Evolutionary conservation across 1,140 invertebrate species (phyloP), one percentile per base, ranked within the genome.

Genomic region (Adelges cooleyi): DNA sequence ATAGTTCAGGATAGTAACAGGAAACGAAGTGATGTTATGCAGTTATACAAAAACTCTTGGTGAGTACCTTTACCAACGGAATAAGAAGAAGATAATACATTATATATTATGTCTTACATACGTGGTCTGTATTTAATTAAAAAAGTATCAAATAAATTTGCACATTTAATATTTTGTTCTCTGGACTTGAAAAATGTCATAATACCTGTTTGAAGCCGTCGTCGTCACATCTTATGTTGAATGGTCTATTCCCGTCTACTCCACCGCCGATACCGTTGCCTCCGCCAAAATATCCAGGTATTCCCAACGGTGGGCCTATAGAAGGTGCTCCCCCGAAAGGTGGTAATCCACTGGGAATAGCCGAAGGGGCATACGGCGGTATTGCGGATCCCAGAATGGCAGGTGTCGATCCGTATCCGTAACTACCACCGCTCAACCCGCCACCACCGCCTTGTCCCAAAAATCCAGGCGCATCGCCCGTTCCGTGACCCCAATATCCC

Each of bases 171-270:
- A 23, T 50, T 25, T 23, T 23, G 4, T 15, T 6, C 4, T 17
- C 15, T 48, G 5, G 44, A 40, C 44, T 48, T 48, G 8, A 48
- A 48, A 40, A 40, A 42, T 65, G 15, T 25, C 10, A n/a, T n/a
- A n/a, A 36, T 54, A 74, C 73, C 69, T 89, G 87, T 72, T 86
- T 85, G 71, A 89, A 90, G 71, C 82, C 85, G 68, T 89, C 87
- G 40, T 88, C 86, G 69, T 90, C 87, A 72, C 88, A 90, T 44
- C 83, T 75, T 2, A 82, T 69, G 10, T 71, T 68, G 77, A 52
- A 74, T 2, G 75, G 76, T 69, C 74, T 70, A 15, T 69, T 70
- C 2, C 6, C 42, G n/a, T 66, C 67, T 3, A 52, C 23, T 17
- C 65, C 51, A n/a, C 38, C 52, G 6, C 22, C n/a, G 38, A 20